phyloP scores from a whole-genome alignment of 2,888 invertebrate genomes.

The Camptogramma bilineatum region DNA sequence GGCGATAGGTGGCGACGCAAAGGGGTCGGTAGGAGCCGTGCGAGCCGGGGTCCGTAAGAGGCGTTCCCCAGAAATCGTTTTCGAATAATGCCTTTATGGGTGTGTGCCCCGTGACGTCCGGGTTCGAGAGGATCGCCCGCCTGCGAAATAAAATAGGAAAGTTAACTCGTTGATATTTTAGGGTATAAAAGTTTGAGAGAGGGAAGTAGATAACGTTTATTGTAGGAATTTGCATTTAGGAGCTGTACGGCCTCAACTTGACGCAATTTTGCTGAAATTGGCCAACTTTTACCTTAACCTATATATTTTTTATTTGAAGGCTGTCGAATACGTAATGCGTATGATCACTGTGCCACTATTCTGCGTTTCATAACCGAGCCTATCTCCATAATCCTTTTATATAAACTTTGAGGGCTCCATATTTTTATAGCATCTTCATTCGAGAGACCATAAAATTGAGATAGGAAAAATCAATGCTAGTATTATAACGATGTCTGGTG shows the following conservation, averaged over 20 bases:
- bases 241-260: conserved; percentile 19
- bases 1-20: conserved; percentile 94
- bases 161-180: conserved; percentile 45
- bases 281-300: conserved; percentile 11
- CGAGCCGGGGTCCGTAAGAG: conserved; percentile 95
- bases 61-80: conserved; percentile 99
- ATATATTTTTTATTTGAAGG: conserved; percentile 11
- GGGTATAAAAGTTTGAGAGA: conserved; percentile 29
- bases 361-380: conserved; percentile 3
- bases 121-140: conserved; percentile 97
- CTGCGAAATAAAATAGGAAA: conserved; percentile 85
- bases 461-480: conserved; percentile 31
- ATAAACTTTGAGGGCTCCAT: conserved; percentile 17
- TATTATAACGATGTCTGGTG: not conserved
- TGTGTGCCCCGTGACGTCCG: conserved; percentile 94
- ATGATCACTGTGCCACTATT: conserved; percentile 5
- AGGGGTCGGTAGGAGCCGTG: conserved; percentile 99
- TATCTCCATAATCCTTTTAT: conserved; percentile 11
- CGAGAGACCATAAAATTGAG: conserved; percentile 22
- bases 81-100: conserved; percentile 93
- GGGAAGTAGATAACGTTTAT: conserved; percentile 32
- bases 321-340: conserved; percentile 1
- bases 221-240: conserved; percentile 33
- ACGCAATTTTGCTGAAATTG: conserved; percentile 21
- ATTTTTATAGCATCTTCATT: conserved; percentile 22